phyloP scores from a whole-genome alignment of 2,113 vertebrate species.

The Ceuthmochares aereus region DNA sequence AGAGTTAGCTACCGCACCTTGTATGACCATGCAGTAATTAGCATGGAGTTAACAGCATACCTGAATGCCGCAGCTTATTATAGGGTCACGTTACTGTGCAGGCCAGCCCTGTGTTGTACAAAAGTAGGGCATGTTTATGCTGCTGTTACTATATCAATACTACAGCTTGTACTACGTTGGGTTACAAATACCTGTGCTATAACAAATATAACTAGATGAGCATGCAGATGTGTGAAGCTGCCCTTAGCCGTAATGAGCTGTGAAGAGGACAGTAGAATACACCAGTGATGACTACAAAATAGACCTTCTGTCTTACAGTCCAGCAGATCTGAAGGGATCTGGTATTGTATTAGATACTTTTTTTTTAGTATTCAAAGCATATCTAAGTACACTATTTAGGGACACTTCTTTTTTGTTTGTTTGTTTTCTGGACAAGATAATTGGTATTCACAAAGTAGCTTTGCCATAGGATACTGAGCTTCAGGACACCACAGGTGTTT shows the following conservation, averaged over 20 bases:
- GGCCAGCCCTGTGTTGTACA: not conserved
- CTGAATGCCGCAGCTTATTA: not conserved
- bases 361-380: not conserved
- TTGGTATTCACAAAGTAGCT: not conserved
- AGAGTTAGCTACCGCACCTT: not conserved
- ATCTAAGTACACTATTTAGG: not conserved
- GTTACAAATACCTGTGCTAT: not conserved
- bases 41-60: not conserved
- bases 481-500: not conserved
- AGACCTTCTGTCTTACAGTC: not conserved
- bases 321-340: not conserved
- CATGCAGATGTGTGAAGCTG: not conserved
- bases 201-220: not conserved
- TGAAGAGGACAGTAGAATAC: not conserved
- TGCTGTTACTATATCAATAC: constrained; percentile 13
- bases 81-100: not conserved
- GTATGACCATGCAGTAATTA: not conserved
- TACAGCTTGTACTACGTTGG: not conserved
- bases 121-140: constrained; percentile 19
- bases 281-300: not conserved
- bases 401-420: not conserved
- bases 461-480: not conserved
- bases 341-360: not conserved
- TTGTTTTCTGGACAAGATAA: not conserved
- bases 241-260: not conserved